phyloP scores from a whole-genome alignment of 2,888 invertebrate species.

The Polietes domitor region DNA sequence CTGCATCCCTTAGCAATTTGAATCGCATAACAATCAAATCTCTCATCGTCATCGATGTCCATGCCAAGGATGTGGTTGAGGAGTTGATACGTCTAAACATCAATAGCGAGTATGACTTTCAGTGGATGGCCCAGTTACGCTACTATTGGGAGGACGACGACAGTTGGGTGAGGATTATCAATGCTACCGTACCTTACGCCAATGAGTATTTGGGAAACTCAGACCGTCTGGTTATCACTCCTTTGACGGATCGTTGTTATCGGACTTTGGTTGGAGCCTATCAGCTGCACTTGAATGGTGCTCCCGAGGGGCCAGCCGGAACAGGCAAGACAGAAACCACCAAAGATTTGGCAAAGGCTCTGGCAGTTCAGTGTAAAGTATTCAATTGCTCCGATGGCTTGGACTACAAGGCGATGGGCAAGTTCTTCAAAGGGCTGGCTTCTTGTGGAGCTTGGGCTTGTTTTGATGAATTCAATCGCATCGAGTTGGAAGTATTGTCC shows the following conservation, averaged over 20 bases:
- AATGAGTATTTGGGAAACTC: conserved; percentile 89
- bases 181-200: conserved; percentile 86
- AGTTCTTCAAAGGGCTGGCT: conserved; percentile 87
- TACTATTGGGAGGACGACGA: conserved; percentile 86
- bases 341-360: conserved; percentile 94
- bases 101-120: conserved; percentile 84
- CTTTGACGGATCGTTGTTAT: conserved; percentile 85
- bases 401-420: conserved; percentile 88
- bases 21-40: conserved; percentile 86
- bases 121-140: conserved; percentile 87
- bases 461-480: conserved; percentile 88
- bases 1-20: conserved; percentile 82
- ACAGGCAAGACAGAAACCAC: conserved; percentile 96
- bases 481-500: conserved; percentile 87
- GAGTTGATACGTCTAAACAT: conserved; percentile 82
- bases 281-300: conserved; percentile 86
- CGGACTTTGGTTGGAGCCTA: conserved; percentile 87
- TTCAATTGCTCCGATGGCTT: conserved; percentile 89
- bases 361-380: conserved; percentile 92
- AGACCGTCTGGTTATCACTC: conserved; percentile 84
- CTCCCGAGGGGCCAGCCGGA: conserved; percentile 89
- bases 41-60: conserved; percentile 87
- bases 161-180: conserved; percentile 84
- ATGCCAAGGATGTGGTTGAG: conserved; percentile 86
- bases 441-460: conserved; percentile 89